Evolutionary conservation across 2,888 invertebrate genomes (phyloP).

Genomic region (Ichneumoninae sp.): DNA sequence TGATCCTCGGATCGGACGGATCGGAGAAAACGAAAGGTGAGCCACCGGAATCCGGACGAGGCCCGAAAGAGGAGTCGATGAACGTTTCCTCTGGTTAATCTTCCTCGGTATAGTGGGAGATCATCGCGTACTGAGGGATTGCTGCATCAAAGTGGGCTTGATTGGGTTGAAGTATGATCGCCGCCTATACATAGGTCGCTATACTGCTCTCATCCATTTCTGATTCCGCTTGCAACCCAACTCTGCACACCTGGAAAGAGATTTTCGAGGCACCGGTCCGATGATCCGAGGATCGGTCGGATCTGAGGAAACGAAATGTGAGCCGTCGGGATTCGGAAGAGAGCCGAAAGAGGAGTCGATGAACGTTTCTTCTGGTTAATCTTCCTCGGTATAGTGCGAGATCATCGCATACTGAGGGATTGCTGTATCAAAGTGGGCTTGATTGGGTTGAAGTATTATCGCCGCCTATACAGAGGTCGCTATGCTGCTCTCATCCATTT

Average conservation of each 20-base stretch:
- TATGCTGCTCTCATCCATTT: background rate
- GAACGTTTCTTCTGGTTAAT: background rate
- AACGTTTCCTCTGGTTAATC: background rate
- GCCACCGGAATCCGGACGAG: background rate
- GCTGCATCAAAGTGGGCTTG: slow-evolving; percentile 41
- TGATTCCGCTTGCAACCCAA: slow-evolving; percentile 12
- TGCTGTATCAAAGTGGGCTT: background rate
- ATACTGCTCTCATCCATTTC: background rate
- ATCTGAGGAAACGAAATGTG: background rate
- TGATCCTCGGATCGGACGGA: background rate
- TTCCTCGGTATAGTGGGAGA: slow-evolving; percentile 9
- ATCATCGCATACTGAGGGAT: slow-evolving; percentile 4
- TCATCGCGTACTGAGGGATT: slow-evolving; percentile 15
- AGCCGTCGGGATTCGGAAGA: background rate
- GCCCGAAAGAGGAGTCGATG: slow-evolving; percentile 1
- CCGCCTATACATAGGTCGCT: slow-evolving; percentile 5
- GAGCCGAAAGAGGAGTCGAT: background rate
- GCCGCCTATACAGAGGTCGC: slow-evolving; percentile 4
- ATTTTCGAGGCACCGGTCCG: background rate
- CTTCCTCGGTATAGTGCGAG: too few species aligned
- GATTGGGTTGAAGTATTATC: slow-evolving; percentile 67
- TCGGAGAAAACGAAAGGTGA: background rate
- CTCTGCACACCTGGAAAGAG: background rate
- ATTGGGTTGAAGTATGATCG: slow-evolving; percentile 66
- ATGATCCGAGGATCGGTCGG: background rate